phyloP scores from a whole-genome alignment of 2,888 invertebrate species.

The Gymnosoma rotundatum region DNA sequence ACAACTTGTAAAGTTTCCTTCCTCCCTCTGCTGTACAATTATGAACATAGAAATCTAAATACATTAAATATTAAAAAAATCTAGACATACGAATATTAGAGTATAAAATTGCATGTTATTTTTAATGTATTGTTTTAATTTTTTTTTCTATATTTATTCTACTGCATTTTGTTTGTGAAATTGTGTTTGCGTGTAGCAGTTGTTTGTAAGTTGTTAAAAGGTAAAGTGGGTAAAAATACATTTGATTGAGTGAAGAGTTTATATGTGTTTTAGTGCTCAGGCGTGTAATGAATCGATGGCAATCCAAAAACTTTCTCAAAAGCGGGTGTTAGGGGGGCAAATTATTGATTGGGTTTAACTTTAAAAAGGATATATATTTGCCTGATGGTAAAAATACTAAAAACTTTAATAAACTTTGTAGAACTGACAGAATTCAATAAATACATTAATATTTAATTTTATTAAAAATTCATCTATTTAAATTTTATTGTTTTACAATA shows the following conservation, averaged over 20 bases:
- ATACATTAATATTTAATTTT: too few relatives aligned
- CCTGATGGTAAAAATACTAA: too few relatives aligned
- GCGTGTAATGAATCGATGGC: too few relatives aligned
- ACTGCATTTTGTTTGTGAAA: constrained; percentile 15
- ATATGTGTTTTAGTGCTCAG: background rate
- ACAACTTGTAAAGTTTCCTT: background rate
- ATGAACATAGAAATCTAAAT: constrained; percentile 13
- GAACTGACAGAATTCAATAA: too few relatives aligned
- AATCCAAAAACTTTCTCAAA: too few relatives aligned
- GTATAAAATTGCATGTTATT: constrained; percentile 59
- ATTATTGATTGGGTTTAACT: too few relatives aligned
- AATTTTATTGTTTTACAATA: too few relatives aligned
- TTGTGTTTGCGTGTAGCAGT: background rate
- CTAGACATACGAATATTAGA: constrained; percentile 36
- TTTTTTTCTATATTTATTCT: constrained; percentile 7
- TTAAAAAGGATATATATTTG: too few relatives aligned
- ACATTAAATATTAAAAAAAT: constrained; percentile 46
- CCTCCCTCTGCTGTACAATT: background rate
- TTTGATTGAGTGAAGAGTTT: background rate
- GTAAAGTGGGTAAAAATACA: constrained; percentile 4
- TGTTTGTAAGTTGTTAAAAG: background rate
- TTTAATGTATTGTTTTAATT: constrained; percentile 54
- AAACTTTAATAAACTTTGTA: too few relatives aligned
- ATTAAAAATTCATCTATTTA: too few relatives aligned
- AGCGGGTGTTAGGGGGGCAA: too few relatives aligned